Conservation (phyloP, 2,113 vertebrate genomes). For the Alligator mississippiensis region DNA sequence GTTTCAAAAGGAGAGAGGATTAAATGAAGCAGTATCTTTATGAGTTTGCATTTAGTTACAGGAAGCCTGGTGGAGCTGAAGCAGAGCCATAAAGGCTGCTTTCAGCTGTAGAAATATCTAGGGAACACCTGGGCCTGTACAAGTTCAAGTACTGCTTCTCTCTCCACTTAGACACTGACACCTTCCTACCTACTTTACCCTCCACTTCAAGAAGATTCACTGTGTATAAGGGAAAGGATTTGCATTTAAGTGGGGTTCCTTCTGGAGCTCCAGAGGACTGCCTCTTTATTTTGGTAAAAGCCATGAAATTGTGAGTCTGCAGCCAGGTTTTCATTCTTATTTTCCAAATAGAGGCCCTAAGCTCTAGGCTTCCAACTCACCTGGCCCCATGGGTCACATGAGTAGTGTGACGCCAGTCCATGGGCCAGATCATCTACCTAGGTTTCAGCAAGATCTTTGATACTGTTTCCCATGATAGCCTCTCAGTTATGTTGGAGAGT, state of each 20-base stretch:
- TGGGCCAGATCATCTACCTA: too few relatives aligned
- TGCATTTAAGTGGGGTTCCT: neutral
- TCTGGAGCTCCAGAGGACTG: neutral
- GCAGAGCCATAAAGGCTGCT: neutral
- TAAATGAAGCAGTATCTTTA: neutral
- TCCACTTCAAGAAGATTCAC: neutral
- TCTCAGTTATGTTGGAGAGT: too few relatives aligned
- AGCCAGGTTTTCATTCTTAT: too few relatives aligned
- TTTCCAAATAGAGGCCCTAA: neutral
- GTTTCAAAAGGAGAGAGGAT: conserved; percentile 10
- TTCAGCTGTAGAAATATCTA: neutral
- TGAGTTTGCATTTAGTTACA: neutral
- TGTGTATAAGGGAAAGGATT: neutral
- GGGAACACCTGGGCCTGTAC: neutral
- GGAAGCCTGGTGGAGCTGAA: neutral
- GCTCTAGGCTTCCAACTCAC: neutral
- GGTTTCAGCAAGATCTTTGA: too few relatives aligned
- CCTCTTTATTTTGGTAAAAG: neutral
- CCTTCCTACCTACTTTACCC: neutral
- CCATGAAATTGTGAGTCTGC: neutral
- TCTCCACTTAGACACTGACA: neutral
- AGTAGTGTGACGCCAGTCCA: too few relatives aligned
- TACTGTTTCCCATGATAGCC: too few relatives aligned
- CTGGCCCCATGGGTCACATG: neutral
- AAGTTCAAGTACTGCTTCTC: neutral